Percentiles rank a stretch among this genome's conserved stretches.
These are phyloP conservation scores for Heterocephalus glaber DNA, from an alignment of 2,113 vertebrate genomes.

Conservation along the genomic window DNA sequence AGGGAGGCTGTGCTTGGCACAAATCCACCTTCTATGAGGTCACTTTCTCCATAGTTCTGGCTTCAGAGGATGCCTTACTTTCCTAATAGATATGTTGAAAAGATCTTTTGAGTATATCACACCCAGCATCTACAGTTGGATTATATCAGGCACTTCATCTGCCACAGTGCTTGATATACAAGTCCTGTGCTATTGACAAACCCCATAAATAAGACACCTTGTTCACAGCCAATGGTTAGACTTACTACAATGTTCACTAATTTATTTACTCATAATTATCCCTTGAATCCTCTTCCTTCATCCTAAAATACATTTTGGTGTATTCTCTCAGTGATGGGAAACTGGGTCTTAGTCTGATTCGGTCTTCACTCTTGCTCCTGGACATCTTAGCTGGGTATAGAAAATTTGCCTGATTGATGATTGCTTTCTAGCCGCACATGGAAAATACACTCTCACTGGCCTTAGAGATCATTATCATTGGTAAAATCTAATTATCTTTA, in stretches of 20 bases:
- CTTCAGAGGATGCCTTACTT: neutral
- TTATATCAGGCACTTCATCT: fast-evolving
- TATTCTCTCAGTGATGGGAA: neutral
- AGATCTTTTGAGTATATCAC: fast-evolving
- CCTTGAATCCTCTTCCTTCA: neutral
- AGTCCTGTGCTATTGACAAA: neutral
- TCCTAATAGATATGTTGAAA: neutral
- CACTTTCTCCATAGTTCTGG: neutral
- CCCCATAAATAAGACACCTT: neutral
- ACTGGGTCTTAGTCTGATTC: neutral
- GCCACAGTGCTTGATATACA: fast-evolving
- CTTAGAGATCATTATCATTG: neutral
- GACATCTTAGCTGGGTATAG: neutral
- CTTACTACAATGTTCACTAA: fast-evolving
- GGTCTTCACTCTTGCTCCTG: neutral
- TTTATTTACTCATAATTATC: fast-evolving
- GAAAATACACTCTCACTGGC: neutral
- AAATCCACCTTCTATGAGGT: fast-evolving
- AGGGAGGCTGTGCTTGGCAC: neutral
- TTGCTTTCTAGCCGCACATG: too few species aligned
- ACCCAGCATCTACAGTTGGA: fast-evolving
- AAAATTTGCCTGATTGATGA: neutral
- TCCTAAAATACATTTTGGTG: neutral
- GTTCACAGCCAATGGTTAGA: neutral
- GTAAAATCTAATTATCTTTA: neutral